These are phyloP conservation scores for Odobenus rosmarus DNA, from an alignment of 2,113 vertebrate species.

Conservation along the genomic window DNA sequence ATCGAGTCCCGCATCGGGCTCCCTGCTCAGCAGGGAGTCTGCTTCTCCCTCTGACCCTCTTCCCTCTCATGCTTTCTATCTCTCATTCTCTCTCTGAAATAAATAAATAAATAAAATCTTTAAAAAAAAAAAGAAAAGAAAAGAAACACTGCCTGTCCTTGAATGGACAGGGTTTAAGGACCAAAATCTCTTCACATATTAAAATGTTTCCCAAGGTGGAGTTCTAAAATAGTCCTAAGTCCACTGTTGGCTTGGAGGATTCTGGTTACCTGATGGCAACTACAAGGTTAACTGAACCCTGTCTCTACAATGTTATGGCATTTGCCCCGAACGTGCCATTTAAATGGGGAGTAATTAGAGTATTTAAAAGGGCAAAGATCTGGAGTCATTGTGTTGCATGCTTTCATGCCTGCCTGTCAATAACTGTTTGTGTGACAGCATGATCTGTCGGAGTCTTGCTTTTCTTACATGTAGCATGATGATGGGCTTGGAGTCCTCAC, in stretches of 20 bases:
- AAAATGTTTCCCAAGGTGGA: neutral
- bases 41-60: too few relatives aligned
- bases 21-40: too few relatives aligned
- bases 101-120: too few relatives aligned
- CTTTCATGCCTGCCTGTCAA: neutral
- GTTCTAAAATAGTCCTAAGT: neutral
- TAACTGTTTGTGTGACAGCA: neutral
- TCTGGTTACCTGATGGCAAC: neutral
- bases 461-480: neutral
- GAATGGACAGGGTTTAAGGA: neutral
- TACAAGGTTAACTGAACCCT: neutral
- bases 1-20: too few relatives aligned
- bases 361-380: neutral
- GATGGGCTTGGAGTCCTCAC: neutral
- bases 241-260: neutral
- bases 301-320: neutral
- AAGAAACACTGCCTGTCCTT: neutral
- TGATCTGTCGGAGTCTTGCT: neutral
- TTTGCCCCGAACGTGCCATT: neutral
- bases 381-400: neutral
- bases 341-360: neutral
- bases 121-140: too few relatives aligned
- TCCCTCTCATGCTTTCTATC: too few relatives aligned
- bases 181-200: neutral
- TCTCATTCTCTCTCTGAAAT: too few relatives aligned